Percentiles rank a stretch among this genome's conserved stretches.
These are phyloP conservation scores for Oscheius sp. DNA, from an alignment of 1,140 invertebrate genomes.

Conservation along the genomic window DNA sequence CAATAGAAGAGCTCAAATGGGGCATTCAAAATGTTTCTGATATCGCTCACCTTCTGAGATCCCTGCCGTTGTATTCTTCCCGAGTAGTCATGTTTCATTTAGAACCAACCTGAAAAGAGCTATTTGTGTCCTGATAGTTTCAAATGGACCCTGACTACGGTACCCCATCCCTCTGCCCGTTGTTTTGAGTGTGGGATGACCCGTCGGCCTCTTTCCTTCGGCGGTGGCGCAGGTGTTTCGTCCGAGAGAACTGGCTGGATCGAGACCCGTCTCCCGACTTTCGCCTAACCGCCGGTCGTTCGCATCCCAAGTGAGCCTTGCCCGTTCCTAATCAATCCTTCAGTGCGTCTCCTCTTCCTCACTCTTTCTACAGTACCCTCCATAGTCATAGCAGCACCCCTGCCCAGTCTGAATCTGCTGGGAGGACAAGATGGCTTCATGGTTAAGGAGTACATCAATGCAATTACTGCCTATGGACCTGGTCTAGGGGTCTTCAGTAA, in stretches of 20 bases:
- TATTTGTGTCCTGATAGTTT: too few relatives aligned
- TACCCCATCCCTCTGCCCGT: too few relatives aligned
- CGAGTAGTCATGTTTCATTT: too few relatives aligned
- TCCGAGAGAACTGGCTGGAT: not conserved
- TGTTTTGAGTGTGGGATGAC: too few relatives aligned
- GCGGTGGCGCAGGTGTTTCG: too few relatives aligned
- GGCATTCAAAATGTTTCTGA: too few relatives aligned
- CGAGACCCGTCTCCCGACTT: not conserved
- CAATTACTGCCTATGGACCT: conserved; percentile 44
- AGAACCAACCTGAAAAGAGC: too few relatives aligned
- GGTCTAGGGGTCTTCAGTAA: conserved; percentile 41
- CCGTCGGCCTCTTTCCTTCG: too few relatives aligned
- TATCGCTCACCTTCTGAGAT: too few relatives aligned
- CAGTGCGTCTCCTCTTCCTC: not conserved
- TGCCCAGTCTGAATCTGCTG: conserved; percentile 18
- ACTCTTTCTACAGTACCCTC: not conserved
- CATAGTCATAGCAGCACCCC: not conserved
- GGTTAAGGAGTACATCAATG: conserved; percentile 34
- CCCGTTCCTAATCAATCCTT: conserved; percentile 1
- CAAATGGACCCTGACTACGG: too few relatives aligned
- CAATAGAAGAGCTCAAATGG: too few relatives aligned
- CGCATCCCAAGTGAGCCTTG: not conserved
- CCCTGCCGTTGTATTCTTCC: too few relatives aligned
- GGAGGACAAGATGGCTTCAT: conserved; percentile 2
- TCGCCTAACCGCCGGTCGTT: not conserved